Evolutionary conservation across 2,113 vertebrate genomes (phyloP).

Genomic region (Aspidoscelis tigris): DNA sequence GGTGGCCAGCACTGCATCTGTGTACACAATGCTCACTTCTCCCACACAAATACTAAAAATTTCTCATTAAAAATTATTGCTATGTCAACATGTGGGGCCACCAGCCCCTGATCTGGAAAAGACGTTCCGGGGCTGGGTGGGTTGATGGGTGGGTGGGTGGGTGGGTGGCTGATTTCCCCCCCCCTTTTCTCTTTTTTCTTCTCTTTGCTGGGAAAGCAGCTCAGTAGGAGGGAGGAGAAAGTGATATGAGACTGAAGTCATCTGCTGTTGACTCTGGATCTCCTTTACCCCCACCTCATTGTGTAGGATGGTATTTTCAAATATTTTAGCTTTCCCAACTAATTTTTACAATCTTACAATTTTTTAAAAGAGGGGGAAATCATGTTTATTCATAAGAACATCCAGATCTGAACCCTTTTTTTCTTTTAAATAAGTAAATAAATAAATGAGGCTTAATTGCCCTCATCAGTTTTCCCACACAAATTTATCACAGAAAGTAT

Average conservation of each 20-base stretch:
- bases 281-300: conserved; percentile 59
- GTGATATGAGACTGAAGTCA: conserved; percentile 64
- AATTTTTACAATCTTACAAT: conserved; percentile 36
- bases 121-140: conserved; percentile 59
- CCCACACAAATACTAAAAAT: conserved; percentile 85
- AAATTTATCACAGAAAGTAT: no score
- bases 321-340: conserved; percentile 67
- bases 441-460: no score
- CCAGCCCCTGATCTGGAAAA: conserved; percentile 80
- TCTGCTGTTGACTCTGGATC: conserved; percentile 65
- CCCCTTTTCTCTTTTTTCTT: conserved; percentile 33
- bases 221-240: conserved; percentile 12
- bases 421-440: no score
- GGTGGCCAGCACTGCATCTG: conserved; percentile 83
- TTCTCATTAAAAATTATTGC: conserved; percentile 88
- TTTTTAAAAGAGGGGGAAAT: neutral
- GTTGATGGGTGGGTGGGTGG: conserved; percentile 1
- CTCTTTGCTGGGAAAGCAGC: conserved; percentile 63
- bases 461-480: no score
- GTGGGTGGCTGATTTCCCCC: no score
- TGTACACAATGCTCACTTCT: conserved; percentile 86
- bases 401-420: no score
- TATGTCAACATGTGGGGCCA: conserved; percentile 83
- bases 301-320: conserved; percentile 60
- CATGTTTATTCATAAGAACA: no score